These are phyloP conservation scores for Ophion ellenae DNA, from an alignment of 2,888 invertebrate species.

Conservation along the genomic window DNA sequence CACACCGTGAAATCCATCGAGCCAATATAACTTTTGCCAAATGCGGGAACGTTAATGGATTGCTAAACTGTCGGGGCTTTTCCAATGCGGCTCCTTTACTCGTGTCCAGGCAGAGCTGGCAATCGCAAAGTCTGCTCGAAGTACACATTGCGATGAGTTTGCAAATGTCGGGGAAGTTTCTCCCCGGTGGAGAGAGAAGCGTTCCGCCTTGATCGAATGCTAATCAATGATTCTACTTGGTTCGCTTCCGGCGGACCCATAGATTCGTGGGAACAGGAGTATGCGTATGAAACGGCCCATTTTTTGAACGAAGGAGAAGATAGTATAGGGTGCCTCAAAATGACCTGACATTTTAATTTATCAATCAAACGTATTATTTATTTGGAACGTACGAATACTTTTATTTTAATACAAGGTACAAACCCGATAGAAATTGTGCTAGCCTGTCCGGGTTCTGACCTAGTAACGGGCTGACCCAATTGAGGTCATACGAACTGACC, in stretches of 20 bases:
- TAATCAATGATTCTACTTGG: conserved; percentile 48
- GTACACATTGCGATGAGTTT: conserved; percentile 14
- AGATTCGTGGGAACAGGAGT: no score
- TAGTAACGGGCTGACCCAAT: no score
- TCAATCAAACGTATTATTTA: no score
- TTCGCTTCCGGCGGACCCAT: conserved; percentile 2
- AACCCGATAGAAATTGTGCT: no score
- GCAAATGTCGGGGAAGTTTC: conserved; percentile 40
- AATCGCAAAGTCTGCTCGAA: conserved; percentile 41
- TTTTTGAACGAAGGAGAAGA: no score
- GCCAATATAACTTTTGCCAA: conserved; percentile 47
- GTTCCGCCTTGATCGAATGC: conserved; percentile 52
- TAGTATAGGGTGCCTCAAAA: no score
- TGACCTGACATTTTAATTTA: no score
- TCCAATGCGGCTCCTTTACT: background rate
- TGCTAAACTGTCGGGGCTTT: conserved; percentile 39
- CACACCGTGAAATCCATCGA: conserved; percentile 36
- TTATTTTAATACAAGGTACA: no score
- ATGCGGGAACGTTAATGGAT: conserved; percentile 50
- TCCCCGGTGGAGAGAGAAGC: conserved; percentile 46
- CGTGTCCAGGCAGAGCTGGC: conserved; percentile 1
- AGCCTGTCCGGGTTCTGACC: no score
- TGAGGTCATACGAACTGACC: no score
- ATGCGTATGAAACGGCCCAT: no score
- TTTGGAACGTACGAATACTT: no score